Evolutionary conservation across 2,797 vertebrate species (phyloP).

Genomic region (Gymnopithys bicolor): DNA sequence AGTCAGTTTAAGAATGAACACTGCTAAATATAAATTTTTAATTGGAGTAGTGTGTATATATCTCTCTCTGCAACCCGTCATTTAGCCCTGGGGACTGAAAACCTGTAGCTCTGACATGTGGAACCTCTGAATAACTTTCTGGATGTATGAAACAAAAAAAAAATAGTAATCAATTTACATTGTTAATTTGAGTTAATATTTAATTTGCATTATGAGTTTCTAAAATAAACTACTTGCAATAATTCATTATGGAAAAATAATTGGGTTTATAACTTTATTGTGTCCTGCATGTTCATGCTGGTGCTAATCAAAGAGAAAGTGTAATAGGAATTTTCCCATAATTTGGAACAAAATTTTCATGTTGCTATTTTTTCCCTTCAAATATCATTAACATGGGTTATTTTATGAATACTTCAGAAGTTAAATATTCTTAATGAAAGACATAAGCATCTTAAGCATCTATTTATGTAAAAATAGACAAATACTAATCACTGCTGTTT

Average conservation of each 20-base stretch:
- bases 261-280: background rate
- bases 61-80: background rate
- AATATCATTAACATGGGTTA: background rate
- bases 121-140: background rate
- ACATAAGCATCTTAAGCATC: background rate
- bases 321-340: background rate
- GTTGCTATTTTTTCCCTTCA: background rate
- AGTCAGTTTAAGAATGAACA: background rate
- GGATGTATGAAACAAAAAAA: background rate
- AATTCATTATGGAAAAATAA: background rate
- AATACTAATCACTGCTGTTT: background rate
- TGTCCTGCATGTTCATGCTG: background rate
- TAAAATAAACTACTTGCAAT: background rate
- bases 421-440: background rate
- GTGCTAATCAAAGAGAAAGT: background rate
- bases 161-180: background rate
- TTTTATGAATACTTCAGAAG: background rate
- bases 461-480: background rate
- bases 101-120: background rate
- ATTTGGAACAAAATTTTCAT: background rate
- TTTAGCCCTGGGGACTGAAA: background rate
- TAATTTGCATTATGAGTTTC: background rate
- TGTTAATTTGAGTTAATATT: background rate
- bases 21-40: background rate
- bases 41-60: background rate